A percentile compares a stretch with the other conserved stretches of the same genome.
Conservation (phyloP, 1,140 invertebrate genomes). For the Triops cancriformis region DNA sequence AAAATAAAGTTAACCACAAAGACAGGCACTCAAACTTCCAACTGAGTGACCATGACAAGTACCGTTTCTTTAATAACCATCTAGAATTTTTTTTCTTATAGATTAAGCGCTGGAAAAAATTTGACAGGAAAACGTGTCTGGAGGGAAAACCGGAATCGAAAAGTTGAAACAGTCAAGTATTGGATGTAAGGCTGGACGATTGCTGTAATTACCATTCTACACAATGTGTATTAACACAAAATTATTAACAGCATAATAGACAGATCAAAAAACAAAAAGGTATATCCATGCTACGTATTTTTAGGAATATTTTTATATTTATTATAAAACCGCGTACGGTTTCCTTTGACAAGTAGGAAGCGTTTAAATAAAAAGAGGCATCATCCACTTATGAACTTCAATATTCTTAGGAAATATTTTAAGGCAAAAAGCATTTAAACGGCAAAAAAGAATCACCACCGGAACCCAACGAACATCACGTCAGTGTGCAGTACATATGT, state of each 20-base stretch:
- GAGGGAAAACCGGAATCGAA: neutral
- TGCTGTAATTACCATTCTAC: neutral
- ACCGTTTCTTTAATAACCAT: neutral
- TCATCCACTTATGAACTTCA: neutral
- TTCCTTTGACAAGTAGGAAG: too few relatives aligned
- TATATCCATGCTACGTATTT: too few relatives aligned
- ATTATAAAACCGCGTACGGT: too few relatives aligned
- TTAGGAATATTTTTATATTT: too few relatives aligned
- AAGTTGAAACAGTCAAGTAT: neutral
- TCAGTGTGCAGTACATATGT: neutral
- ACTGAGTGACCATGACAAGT: neutral
- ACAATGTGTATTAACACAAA: too few relatives aligned
- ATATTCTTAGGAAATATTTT: neutral
- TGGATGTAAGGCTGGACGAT: neutral
- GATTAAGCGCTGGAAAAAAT: neutral
- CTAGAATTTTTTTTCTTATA: neutral
- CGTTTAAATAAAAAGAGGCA: too few relatives aligned
- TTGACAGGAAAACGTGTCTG: neutral
- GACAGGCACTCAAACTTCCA: neutral
- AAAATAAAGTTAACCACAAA: neutral
- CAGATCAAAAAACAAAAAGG: too few relatives aligned
- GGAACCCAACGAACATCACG: neutral
- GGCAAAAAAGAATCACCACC: neutral
- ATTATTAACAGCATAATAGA: too few relatives aligned
- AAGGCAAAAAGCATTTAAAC: neutral